A percentile compares a stretch with the other conserved stretches of the same genome.
Evolutionary conservation across 2,113 vertebrate species (phyloP).

Genomic region (Crotalus viridis): DNA sequence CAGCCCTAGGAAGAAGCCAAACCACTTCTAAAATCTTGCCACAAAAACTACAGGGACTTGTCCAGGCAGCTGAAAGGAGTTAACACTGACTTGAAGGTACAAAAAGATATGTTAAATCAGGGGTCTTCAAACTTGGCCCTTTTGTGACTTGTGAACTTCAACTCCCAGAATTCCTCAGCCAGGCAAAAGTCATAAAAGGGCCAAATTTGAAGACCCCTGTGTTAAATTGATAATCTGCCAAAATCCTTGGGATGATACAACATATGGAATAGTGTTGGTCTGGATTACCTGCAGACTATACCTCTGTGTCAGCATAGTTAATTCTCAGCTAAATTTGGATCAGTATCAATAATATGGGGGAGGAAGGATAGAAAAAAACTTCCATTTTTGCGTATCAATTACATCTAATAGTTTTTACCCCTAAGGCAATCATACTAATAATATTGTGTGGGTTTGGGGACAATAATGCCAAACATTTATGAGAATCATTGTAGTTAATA

Average conservation of each 20-base stretch:
- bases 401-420: not conserved
- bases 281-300: not conserved
- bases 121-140: no score
- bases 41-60: not conserved
- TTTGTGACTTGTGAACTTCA: no score
- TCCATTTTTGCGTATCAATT: not conserved
- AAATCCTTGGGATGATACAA: not conserved
- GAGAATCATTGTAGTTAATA: not conserved
- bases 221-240: not conserved
- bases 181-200: no score
- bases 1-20: not conserved
- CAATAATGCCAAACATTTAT: not conserved
- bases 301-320: not conserved
- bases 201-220: no score
- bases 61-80: not conserved
- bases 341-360: not conserved
- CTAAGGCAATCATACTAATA: not conserved
- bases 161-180: no score
- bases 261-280: not conserved
- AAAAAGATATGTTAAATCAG: no score
- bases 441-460: not conserved
- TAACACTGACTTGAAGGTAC: no score
- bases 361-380: not conserved
- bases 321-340: not conserved
- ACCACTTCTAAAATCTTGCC: not conserved